These are phyloP conservation scores for Orthonychiurus folsomi DNA, from an alignment of 2,888 invertebrate genomes.

Conservation along the genomic window DNA sequence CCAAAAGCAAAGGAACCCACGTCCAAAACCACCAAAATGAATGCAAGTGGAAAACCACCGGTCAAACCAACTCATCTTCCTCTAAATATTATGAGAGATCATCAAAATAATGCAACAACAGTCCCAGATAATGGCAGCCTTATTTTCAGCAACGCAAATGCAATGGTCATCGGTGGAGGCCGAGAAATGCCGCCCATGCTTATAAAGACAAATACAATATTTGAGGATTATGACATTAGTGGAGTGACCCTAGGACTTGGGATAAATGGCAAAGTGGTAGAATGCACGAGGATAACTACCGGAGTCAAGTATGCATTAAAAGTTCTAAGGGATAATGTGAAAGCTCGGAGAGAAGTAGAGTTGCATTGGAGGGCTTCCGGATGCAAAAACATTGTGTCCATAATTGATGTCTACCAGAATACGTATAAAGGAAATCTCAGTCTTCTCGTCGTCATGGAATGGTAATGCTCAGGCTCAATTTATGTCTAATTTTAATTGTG, in stretches of 20 bases:
- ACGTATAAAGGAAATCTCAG: conserved; percentile 84
- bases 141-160: conserved; percentile 11
- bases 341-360: conserved; percentile 89
- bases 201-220: conserved; percentile 67
- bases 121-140: conserved; percentile 5
- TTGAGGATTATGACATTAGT: conserved; percentile 84
- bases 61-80: conserved; percentile 13
- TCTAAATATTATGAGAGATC: conserved; percentile 9
- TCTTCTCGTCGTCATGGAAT: conserved; percentile 97
- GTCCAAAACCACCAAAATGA: too few relatives aligned
- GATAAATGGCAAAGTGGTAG: conserved; percentile 97
- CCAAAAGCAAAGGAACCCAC: neutral
- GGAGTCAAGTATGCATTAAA: conserved; percentile 83
- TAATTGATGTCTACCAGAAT: conserved; percentile 92
- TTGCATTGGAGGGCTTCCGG: conserved; percentile 88
- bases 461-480: conserved; percentile 50
- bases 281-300: conserved; percentile 71
- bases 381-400: conserved; percentile 85
- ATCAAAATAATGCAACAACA: conserved; percentile 9
- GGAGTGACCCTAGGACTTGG: conserved; percentile 90
- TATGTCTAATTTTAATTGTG: neutral
- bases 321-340: conserved; percentile 81
- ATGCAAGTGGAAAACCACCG: conserved; percentile 10
- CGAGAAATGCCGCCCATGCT: conserved; percentile 37
- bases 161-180: conserved; percentile 9